Evolutionary conservation across 1,140 invertebrate genomes (phyloP).

Genomic region (Drosophila nikananu): DNA sequence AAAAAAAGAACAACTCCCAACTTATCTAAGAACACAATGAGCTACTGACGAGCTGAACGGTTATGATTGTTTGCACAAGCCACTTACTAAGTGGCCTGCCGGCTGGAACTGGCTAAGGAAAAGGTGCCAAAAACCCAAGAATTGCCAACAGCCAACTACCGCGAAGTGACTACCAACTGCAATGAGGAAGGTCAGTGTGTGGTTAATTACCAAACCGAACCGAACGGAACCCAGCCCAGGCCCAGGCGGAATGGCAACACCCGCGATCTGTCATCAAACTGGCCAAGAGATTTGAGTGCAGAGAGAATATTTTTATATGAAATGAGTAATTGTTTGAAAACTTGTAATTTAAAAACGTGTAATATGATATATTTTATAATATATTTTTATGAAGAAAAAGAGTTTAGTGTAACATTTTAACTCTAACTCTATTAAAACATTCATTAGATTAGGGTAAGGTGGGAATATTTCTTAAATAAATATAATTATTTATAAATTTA

Average conservation of each 20-base stretch:
- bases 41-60: constrained; percentile 47
- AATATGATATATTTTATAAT: too few relatives aligned
- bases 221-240: constrained; percentile 19
- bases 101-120: constrained; percentile 22
- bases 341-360: too few relatives aligned
- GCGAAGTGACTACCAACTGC: constrained; percentile 31
- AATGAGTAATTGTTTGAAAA: too few relatives aligned
- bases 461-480: too few relatives aligned
- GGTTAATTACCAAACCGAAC: constrained; percentile 67
- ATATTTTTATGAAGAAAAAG: neutral
- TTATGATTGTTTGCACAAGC: constrained; percentile 53
- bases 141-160: constrained; percentile 23
- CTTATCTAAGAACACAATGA: constrained; percentile 42
- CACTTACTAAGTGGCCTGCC: constrained; percentile 41
- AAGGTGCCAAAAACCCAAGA: constrained; percentile 42
- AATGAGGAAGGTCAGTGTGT: constrained; percentile 66
- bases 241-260: constrained; percentile 25
- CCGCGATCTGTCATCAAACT: constrained; percentile 16
- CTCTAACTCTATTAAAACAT: too few relatives aligned
- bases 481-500: too few relatives aligned
- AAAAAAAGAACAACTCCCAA: too few relatives aligned
- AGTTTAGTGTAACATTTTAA: too few relatives aligned
- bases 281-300: constrained; percentile 1
- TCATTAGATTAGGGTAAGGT: too few relatives aligned
- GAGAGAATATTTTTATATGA: neutral